Base-by-base conservation (phyloP, 2,113 vertebrate species). In the Dromiciops gliroides region DNA sequence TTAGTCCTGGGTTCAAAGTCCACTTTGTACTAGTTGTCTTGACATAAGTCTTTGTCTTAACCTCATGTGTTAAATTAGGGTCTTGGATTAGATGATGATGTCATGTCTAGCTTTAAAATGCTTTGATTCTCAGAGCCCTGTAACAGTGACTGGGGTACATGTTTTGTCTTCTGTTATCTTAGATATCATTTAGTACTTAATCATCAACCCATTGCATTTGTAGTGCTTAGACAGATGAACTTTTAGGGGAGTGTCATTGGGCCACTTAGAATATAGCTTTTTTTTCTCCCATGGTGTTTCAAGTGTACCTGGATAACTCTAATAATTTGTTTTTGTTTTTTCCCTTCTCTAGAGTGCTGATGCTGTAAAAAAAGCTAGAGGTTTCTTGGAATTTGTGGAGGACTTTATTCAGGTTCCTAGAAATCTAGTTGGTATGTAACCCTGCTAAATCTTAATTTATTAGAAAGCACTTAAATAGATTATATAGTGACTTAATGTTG, bases 321-420 rank as follows among this genome's bases (percentile, higher is more conserved):
- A 50, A 48, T 23, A 24, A 51, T 49, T 97, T 48, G 88, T 95
- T 10, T 96, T 93, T 96, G 28, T 95, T 92, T 91, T 37, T 51
- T 7, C 0, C 96, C 47, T 23, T 97, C 97, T 97, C n/a, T 95
- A 99, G 99, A 99, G 98, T 98, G 98, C 99, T 92, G 99, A 99
- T 94, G 99, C 99, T 93, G 99, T 99, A 60, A 99, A 99, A 98
- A 99, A 99, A 93, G 99, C 99, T 94, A 99, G 99, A 98, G 98
- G 98, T 97, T 99, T 98, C 98, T 98, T 99, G 98, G 99, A 99
- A 97, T 99, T 99, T 97, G 98, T 99, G 96, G 99, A 99, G 90
- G 99, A 99, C 97, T 99, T 99, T 97, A 99, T 99, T 98, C 99
- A 99, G 97, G 99, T 99, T 98, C 99, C 99, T 96, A 98, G 99